phyloP scores from a whole-genome alignment of 2,797 vertebrate genomes.

The Paguma larvata region DNA sequence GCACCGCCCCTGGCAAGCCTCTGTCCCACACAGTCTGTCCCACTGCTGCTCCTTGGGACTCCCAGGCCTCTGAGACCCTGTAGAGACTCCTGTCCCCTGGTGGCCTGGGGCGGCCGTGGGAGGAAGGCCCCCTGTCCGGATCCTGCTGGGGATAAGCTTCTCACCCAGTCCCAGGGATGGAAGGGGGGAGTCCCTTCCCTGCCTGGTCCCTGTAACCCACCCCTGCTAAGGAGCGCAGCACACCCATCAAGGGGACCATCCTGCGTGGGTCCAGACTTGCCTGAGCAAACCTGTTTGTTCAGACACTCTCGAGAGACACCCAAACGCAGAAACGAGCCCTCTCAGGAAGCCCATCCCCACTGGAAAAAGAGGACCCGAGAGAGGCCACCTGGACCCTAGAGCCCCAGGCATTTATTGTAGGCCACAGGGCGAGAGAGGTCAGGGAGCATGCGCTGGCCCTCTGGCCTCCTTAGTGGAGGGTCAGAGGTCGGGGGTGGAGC shows the following conservation, averaged over 20 bases:
- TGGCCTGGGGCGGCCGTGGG: not conserved
- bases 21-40: not conserved
- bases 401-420: not conserved
- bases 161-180: not conserved
- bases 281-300: not conserved
- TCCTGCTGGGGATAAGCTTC: accelerated
- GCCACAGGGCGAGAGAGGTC: not conserved
- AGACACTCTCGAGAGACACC: not conserved
- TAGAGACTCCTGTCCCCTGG: not conserved
- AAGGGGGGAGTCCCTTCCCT: too few relatives aligned
- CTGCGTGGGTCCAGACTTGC: not conserved
- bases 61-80: not conserved
- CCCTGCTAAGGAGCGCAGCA: not conserved
- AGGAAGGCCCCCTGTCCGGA: too few relatives aligned
- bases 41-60: too few relatives aligned
- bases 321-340: accelerated
- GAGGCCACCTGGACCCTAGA: not conserved
- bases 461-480: not conserved
- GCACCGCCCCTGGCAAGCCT: too few relatives aligned
- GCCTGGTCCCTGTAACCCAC: not conserved
- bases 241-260: not conserved
- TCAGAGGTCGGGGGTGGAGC: not conserved
- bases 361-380: not conserved
- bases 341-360: not conserved
- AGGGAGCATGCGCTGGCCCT: not conserved